Evolutionary conservation across 2,888 invertebrate species (phyloP).

Genomic region (Harpalus rufipes): DNA sequence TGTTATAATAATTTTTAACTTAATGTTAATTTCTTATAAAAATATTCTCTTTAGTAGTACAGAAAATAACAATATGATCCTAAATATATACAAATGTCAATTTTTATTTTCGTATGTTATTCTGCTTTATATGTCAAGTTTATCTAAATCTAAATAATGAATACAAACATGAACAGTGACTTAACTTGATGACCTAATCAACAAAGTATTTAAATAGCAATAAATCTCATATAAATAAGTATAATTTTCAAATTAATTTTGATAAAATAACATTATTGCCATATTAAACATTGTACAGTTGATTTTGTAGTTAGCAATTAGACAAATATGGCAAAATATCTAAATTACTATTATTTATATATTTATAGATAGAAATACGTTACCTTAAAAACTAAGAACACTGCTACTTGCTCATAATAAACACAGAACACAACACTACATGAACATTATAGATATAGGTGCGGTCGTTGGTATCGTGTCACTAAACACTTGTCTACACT

Average conservation of each 20-base stretch:
- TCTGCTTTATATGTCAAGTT: neutral
- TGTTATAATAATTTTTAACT: slow-evolving; percentile 9
- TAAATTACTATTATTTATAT: neutral
- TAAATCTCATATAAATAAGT: neutral
- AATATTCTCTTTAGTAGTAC: no score
- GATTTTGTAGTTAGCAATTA: neutral
- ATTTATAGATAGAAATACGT: slow-evolving; percentile 68
- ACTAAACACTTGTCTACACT: slow-evolving; percentile 66
- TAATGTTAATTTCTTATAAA: neutral
- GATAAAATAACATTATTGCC: slow-evolving; percentile 8
- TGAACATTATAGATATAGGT: slow-evolving; percentile 74
- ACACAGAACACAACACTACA: slow-evolving; percentile 73
- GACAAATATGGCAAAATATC: no score
- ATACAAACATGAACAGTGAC: neutral
- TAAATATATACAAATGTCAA: neutral
- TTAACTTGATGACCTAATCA: neutral
- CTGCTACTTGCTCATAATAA: slow-evolving; percentile 75
- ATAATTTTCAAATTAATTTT: neutral
- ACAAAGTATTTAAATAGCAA: slow-evolving; percentile 19
- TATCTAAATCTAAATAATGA: neutral
- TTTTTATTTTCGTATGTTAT: neutral
- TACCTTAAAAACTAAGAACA: slow-evolving; percentile 72
- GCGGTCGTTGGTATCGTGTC: slow-evolving; percentile 73
- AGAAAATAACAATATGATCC: no score
- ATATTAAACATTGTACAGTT: neutral